phyloP scores from a whole-genome alignment of 2,797 vertebrate species.

The Cetoscarus ocellatus region DNA sequence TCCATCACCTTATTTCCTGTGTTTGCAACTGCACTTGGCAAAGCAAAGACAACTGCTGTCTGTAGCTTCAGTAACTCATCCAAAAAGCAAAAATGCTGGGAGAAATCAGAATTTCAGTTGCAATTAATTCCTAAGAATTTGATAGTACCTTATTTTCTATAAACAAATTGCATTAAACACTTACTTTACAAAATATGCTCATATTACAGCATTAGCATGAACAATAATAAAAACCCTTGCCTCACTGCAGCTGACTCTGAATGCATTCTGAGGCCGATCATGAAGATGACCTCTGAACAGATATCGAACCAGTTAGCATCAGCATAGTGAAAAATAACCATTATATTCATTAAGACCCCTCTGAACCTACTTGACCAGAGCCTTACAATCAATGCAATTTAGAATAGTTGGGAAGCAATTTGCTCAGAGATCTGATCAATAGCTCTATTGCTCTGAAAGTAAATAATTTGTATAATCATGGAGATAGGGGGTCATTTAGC shows the following conservation, averaged over 20 bases:
- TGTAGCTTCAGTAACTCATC: not conserved
- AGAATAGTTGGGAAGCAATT: constrained; percentile 71
- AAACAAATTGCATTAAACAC: too few species aligned
- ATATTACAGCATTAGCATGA: too few species aligned
- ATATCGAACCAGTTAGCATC: constrained; percentile 71
- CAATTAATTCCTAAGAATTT: too few species aligned
- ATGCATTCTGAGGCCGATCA: constrained; percentile 43
- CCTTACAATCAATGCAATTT: constrained; percentile 72
- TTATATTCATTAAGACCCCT: constrained; percentile 76
- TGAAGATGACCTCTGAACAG: constrained; percentile 71
- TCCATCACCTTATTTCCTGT: too few species aligned
- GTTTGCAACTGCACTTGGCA: too few species aligned
- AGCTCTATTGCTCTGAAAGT: constrained; percentile 71
- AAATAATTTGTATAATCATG: constrained; percentile 73
- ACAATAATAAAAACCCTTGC: not conserved
- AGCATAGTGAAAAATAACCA: constrained; percentile 73
- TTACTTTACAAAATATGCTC: too few species aligned
- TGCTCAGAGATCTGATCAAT: constrained; percentile 71
- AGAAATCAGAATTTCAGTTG: too few species aligned
- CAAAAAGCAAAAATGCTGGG: not conserved
- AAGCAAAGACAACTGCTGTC: not conserved
- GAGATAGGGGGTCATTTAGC: constrained; percentile 51
- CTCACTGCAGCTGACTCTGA: constrained; percentile 40
- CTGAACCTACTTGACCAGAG: constrained; percentile 73
- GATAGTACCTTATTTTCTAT: too few species aligned